phyloP scores from a whole-genome alignment of 92 coral and sea anemone species.

The Epizoanthus stellaris region DNA sequence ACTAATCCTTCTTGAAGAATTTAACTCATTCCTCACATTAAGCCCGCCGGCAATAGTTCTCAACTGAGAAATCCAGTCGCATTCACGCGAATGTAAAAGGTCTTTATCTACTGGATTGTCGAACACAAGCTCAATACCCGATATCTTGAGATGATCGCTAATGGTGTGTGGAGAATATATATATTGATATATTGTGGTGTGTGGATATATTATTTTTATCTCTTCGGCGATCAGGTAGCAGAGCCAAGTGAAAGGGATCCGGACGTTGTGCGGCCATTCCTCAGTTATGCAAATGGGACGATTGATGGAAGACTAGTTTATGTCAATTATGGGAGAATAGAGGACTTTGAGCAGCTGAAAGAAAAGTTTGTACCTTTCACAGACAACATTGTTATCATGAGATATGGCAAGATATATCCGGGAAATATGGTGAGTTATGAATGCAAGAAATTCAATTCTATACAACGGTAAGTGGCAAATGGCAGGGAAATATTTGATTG shows the following conservation, averaged over 20 bases:
- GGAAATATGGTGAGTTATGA: constrained; percentile 49
- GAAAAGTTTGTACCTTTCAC: background rate
- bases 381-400: constrained; percentile 47
- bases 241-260: constrained; percentile 38
- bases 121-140: no score
- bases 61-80: no score
- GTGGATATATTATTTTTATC: no score
- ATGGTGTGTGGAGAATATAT: no score
- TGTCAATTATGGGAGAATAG: constrained; percentile 49
- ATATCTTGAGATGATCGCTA: no score
- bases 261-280: constrained; percentile 36
- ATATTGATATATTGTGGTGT: no score
- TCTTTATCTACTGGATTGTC: no score
- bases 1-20: no score
- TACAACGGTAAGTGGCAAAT: background rate
- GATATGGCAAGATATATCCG: constrained; percentile 52
- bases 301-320: constrained; percentile 42
- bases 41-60: no score
- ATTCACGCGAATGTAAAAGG: no score
- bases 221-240: constrained; percentile 9
- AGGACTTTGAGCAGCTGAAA: constrained; percentile 36
- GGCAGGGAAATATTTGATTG: background rate
- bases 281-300: constrained; percentile 40
- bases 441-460: background rate
- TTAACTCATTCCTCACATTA: no score